Evolutionary conservation across 2,888 invertebrate species (phyloP), one percentile per base, ranked within the genome.

Genomic region (Mythimna impura): DNA sequence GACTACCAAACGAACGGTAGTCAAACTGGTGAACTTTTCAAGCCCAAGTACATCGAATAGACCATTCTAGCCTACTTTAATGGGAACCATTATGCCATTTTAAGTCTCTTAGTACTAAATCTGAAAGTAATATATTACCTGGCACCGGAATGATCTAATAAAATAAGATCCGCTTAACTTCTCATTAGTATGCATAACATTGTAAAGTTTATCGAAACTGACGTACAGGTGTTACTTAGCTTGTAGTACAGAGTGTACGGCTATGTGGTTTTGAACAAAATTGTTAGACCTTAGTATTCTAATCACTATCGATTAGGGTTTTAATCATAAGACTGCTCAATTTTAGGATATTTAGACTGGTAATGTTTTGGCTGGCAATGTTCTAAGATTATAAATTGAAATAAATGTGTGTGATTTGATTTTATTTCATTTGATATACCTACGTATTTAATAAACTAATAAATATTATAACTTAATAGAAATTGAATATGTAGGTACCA

Each of bases 131-230:
- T 70, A 66, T 70, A 70, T 71, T 58, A 40, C 43, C 50, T n/a
- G n/a, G 43, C 55, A 60, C 34, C 20, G 66, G 63, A 78, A 64
- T 74, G 40, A 76, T 54, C 62, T 65, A 76, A 78, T 83, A 65
- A 78, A 76, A 68, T 76, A 25, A 78, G 72, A 71, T 78, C 68
- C 79, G 78, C 66, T 81, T 75, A 22, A 69, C 12, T 58, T 58
- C 69, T 69, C 62, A 76, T 83, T 81, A 60, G 54, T 73, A 80
- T 82, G 71, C 80, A 63, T 67, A 70, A 73, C 80, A 73, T 67
- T 82, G 66, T 67, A 64, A 61, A 63, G 65, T 68, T 82, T 68
- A 65, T 47, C 43, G 34, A 14, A 72, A 79, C 34, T 40, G 10
- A 52, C n/a, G 57, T 65, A 7, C 66, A 71, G n/a, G 61, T 77